phyloP scores from a whole-genome alignment of 2,888 invertebrate genomes.

The Dusona sp. region DNA sequence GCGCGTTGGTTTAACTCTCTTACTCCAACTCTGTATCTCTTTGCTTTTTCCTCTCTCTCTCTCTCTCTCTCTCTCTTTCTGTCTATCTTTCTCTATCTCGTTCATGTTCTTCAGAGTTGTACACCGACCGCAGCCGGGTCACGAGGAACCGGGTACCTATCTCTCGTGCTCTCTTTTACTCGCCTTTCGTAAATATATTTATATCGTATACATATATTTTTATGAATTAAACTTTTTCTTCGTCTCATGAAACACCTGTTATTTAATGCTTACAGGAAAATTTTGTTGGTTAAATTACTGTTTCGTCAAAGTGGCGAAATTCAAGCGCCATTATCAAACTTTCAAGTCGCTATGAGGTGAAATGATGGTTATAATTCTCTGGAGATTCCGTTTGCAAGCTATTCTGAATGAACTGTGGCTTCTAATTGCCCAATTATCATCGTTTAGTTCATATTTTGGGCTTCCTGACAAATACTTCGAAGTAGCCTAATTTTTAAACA shows the following conservation, averaged over 20 bases:
- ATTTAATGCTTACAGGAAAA: conserved; percentile 22
- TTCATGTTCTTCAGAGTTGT: conserved; percentile 37
- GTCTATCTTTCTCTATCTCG: conserved; percentile 24
- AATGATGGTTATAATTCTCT: not conserved
- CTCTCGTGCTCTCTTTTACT: conserved; percentile 43
- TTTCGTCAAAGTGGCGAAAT: not conserved
- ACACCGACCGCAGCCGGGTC: conserved; percentile 73
- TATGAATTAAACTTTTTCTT: conserved; percentile 9
- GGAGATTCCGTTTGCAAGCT: not conserved
- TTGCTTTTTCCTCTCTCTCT: not conserved
- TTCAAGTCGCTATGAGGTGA: not conserved
- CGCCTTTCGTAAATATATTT: conserved; percentile 30
- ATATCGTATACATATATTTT: conserved; percentile 10
- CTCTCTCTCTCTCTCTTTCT: conserved; percentile 9
- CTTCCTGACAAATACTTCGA: not conserved
- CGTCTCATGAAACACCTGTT: conserved; percentile 55
- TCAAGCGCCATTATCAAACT: not conserved
- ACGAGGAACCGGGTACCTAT: conserved; percentile 70
- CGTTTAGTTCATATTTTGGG: not conserved
- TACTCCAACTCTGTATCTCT: conserved; percentile 8
- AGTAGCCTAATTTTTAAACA: not conserved
- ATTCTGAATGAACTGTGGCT: not conserved
- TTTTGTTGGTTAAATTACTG: not conserved
- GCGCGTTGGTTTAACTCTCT: conserved; percentile 39
- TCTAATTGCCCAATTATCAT: not conserved